Evolutionary conservation across 2,113 vertebrate species (phyloP).

Genomic region (Notarius quadriscutis): DNA sequence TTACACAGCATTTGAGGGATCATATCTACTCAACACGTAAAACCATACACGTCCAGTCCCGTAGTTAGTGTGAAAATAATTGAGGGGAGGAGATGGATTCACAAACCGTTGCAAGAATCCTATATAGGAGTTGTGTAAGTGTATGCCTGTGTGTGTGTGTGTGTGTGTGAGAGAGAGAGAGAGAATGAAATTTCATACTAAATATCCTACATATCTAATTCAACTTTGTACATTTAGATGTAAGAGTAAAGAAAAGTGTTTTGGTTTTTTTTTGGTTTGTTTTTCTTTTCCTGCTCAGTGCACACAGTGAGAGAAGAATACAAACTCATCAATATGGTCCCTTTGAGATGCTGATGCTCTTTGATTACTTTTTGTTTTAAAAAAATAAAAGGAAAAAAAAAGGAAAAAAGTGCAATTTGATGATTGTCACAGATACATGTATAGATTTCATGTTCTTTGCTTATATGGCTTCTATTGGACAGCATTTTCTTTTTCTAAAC

Average conservation of each 20-base stretch:
- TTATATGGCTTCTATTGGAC: constrained; percentile 79
- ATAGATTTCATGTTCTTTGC: constrained; percentile 82
- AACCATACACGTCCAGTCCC: constrained; percentile 60
- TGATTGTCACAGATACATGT: constrained; percentile 77
- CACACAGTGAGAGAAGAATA: constrained; percentile 54
- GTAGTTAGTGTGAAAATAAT: constrained; percentile 64
- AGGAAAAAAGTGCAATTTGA: constrained; percentile 75
- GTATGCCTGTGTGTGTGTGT: constrained; percentile 28
- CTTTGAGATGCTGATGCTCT: constrained; percentile 81
- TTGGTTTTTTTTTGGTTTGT: not conserved
- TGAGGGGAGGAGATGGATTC: not conserved
- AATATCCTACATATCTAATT: constrained; percentile 51
- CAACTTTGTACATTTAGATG: constrained; percentile 44
- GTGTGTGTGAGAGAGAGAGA: not conserved
- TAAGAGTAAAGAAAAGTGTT: constrained; percentile 10
- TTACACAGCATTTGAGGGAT: constrained; percentile 85
- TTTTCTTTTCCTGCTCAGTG: not conserved
- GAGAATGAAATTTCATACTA: constrained; percentile 14
- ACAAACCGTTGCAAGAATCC: not conserved
- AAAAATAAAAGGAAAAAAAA: constrained; percentile 29
- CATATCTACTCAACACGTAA: constrained; percentile 58
- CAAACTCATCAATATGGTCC: constrained; percentile 71
- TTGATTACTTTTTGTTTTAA: constrained; percentile 59
- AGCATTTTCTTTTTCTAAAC: constrained; percentile 73
- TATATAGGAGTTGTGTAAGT: constrained; percentile 19